Percentiles rank a stretch among this genome's conserved stretches.
Conservation (phyloP, 2,888 invertebrate species). For the Octonoba sinensis region DNA sequence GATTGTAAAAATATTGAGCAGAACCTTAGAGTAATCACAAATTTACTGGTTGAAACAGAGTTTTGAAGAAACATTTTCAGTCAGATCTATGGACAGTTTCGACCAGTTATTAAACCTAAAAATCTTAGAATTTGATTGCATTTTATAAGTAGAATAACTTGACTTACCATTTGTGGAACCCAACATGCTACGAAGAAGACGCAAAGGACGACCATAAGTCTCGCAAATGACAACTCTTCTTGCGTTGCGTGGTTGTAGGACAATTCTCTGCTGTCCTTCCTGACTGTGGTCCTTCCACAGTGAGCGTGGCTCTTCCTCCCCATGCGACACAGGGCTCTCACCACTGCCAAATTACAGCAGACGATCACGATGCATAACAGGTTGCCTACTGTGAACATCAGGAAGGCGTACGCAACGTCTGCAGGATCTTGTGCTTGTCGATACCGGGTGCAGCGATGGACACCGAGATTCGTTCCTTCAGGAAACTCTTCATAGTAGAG, state of each 20-base stretch:
- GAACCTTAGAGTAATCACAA: background rate
- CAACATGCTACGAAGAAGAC: constrained; percentile 87
- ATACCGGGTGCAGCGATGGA: constrained; percentile 33
- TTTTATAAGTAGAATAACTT: background rate
- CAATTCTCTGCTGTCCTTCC: constrained; percentile 58
- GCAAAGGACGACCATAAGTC: constrained; percentile 86
- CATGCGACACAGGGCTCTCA: constrained; percentile 80
- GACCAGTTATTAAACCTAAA: no score
- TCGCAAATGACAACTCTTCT: constrained; percentile 87
- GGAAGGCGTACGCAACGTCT: constrained; percentile 78
- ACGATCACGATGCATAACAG: constrained; percentile 82
- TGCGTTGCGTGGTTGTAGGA: constrained; percentile 75
- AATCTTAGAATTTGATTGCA: background rate
- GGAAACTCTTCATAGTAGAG: constrained; percentile 76
- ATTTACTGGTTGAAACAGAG: no score
- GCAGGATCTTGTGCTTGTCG: constrained; percentile 75
- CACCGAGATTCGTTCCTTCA: background rate
- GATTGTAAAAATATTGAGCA: background rate
- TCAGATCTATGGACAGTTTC: no score
- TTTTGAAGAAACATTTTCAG: no score
- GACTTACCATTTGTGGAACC: constrained; percentile 87
- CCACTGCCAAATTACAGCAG: constrained; percentile 86
- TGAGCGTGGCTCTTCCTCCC: constrained; percentile 65
- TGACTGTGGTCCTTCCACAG: constrained; percentile 49
- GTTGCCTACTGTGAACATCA: constrained; percentile 75